phyloP scores from a whole-genome alignment of 2,888 invertebrate genomes.

The Pollenia labialis region DNA sequence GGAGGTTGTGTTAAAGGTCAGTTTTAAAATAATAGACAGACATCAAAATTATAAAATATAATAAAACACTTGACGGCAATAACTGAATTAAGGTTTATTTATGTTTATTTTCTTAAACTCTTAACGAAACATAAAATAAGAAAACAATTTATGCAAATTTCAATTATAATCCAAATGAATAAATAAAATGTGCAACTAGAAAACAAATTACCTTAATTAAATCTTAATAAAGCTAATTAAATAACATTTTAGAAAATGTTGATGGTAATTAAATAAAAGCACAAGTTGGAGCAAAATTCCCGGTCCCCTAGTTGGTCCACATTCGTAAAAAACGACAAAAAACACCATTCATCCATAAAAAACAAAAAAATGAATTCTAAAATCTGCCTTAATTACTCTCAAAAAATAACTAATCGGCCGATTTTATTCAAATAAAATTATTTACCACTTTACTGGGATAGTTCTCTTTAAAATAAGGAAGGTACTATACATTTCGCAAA shows the following conservation, averaged over 20 bases:
- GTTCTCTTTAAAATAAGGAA: too few relatives aligned
- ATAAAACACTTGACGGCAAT: not conserved
- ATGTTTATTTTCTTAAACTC: not conserved
- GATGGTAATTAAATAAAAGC: not conserved
- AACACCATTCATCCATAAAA: too few relatives aligned
- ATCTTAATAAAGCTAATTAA: not conserved
- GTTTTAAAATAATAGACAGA: not conserved
- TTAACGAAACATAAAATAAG: not conserved
- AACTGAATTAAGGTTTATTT: constrained; percentile 7
- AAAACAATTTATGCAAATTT: constrained; percentile 8
- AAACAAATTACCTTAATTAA: not conserved
- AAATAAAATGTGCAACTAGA: not conserved
- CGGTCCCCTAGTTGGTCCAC: too few relatives aligned
- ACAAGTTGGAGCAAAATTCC: too few relatives aligned
- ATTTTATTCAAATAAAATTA: too few relatives aligned
- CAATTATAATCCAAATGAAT: constrained; percentile 1
- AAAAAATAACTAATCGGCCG: too few relatives aligned
- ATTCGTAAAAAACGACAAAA: too few relatives aligned
- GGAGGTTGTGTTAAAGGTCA: not conserved
- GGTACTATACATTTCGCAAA: too few relatives aligned
- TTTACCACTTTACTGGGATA: too few relatives aligned
- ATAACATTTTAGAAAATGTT: not conserved
- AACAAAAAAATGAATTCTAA: too few relatives aligned
- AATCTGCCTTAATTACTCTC: too few relatives aligned
- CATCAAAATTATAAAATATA: not conserved